These are phyloP conservation scores for Equus przewalskii DNA, from an alignment of 2,113 vertebrate genomes.

Conservation along the genomic window DNA sequence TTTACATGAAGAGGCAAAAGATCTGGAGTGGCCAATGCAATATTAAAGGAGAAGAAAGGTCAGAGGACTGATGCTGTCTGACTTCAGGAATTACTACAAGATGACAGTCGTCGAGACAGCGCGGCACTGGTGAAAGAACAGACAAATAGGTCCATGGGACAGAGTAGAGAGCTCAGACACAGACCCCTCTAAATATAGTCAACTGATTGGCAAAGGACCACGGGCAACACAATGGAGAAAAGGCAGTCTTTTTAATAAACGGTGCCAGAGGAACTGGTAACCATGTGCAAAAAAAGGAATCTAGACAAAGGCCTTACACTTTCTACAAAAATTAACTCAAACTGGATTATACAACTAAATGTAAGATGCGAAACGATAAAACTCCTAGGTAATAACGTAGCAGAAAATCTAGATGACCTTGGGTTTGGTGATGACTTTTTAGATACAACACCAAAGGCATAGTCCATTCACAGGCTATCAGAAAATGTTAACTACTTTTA, in stretches of 20 bases:
- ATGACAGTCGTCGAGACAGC: neutral
- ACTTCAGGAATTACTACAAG: neutral
- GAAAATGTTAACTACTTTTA: neutral
- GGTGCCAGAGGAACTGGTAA: neutral
- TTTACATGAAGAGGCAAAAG: neutral
- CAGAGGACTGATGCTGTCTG: neutral
- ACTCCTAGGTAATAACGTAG: neutral
- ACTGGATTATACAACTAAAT: neutral
- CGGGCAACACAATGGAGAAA: neutral
- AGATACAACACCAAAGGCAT: neutral
- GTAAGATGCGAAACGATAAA: neutral
- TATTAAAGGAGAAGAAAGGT: neutral
- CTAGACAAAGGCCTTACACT: neutral
- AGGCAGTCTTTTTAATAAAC: neutral
- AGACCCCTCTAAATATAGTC: neutral
- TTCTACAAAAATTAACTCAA: neutral
- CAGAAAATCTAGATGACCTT: neutral
- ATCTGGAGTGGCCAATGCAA: no score
- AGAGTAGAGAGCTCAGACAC: neutral
- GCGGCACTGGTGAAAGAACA: neutral
- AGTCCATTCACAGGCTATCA: neutral
- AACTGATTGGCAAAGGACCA: neutral
- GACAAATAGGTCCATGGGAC: neutral
- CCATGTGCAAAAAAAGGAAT: neutral
- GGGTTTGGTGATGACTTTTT: neutral